Conservation (phyloP, 2,888 invertebrate genomes). For the Vannuccia rotundouncinata region DNA sequence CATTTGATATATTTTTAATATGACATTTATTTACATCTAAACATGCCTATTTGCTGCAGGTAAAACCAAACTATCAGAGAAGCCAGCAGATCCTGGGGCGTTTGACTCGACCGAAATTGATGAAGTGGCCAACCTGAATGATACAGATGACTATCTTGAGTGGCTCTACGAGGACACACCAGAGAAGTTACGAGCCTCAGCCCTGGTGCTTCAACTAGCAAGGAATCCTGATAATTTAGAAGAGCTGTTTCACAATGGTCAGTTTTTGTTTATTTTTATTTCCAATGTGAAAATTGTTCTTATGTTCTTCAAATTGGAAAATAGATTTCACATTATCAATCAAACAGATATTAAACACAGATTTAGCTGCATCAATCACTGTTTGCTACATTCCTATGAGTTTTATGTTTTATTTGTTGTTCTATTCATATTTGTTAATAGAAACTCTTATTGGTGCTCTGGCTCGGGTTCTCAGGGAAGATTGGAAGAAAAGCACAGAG, state of each 20-base stretch:
- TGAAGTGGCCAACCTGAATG: slow-evolving; percentile 40
- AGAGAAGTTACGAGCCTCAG: slow-evolving; percentile 82
- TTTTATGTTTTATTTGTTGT: neutral
- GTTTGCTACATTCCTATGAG: too few relatives aligned
- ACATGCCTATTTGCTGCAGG: neutral
- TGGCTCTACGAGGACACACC: slow-evolving; percentile 79
- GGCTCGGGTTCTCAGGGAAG: slow-evolving; percentile 87
- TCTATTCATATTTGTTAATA: slow-evolving; percentile 40
- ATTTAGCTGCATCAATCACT: too few relatives aligned
- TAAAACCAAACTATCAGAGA: slow-evolving; percentile 37
- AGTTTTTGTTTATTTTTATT: slow-evolving; percentile 36
- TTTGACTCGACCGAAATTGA: slow-evolving; percentile 39
- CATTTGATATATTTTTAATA: neutral
- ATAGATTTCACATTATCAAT: neutral
- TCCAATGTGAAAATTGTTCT: too few relatives aligned
- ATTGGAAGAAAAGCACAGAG: slow-evolving; percentile 92
- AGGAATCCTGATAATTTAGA: slow-evolving; percentile 87
- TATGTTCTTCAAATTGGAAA: neutral
- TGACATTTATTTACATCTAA: neutral
- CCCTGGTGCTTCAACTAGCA: slow-evolving; percentile 79
- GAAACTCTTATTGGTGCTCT: slow-evolving; percentile 87
- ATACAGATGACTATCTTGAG: slow-evolving; percentile 79
- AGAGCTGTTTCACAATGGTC: slow-evolving; percentile 85
- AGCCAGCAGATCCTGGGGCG: slow-evolving; percentile 38
- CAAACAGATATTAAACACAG: too few relatives aligned